These are phyloP conservation scores for Rhinopomastus cyanomelas DNA, from an alignment of 2,113 vertebrate genomes.

Conservation along the genomic window DNA sequence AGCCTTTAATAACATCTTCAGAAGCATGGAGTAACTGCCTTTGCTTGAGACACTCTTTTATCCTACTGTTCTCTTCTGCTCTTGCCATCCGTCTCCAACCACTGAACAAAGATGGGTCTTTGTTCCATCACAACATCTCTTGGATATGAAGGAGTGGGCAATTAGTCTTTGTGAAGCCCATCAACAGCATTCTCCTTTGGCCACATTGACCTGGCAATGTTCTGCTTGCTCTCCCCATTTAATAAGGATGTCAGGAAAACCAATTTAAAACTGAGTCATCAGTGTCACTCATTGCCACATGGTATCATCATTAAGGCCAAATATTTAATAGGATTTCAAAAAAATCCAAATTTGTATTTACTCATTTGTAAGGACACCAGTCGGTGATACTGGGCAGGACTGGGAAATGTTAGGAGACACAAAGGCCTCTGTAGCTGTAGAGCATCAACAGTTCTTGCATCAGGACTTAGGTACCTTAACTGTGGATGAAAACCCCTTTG, in stretches of 20 bases:
- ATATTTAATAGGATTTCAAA: not conserved
- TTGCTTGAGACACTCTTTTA: slow-evolving; percentile 26
- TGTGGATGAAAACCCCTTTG: not conserved
- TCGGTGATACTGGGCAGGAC: not conserved
- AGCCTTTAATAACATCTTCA: slow-evolving; percentile 18
- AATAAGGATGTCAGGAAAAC: slow-evolving; percentile 23
- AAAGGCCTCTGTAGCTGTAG: not conserved
- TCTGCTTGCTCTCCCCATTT: not conserved
- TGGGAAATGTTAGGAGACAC: not conserved
- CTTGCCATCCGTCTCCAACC: slow-evolving; percentile 18
- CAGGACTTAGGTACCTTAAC: not conserved
- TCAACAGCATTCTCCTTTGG: slow-evolving; percentile 35
- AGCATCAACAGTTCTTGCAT: not conserved
- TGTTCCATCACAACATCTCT: slow-evolving; percentile 11
- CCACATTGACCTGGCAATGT: not conserved
- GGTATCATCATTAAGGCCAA: not conserved
- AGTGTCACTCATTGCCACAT: not conserved
- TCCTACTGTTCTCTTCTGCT: slow-evolving; percentile 43
- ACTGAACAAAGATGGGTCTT: slow-evolving; percentile 39
- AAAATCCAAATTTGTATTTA: not conserved
- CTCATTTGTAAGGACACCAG: not conserved
- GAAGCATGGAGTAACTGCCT: slow-evolving; percentile 28
- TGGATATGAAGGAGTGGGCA: slow-evolving; percentile 26
- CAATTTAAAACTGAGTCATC: slow-evolving; percentile 15
- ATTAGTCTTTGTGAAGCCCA: slow-evolving; percentile 41